Evolutionary conservation across 2,113 vertebrate genomes (phyloP).

Genomic region (Ciconia stormi): DNA sequence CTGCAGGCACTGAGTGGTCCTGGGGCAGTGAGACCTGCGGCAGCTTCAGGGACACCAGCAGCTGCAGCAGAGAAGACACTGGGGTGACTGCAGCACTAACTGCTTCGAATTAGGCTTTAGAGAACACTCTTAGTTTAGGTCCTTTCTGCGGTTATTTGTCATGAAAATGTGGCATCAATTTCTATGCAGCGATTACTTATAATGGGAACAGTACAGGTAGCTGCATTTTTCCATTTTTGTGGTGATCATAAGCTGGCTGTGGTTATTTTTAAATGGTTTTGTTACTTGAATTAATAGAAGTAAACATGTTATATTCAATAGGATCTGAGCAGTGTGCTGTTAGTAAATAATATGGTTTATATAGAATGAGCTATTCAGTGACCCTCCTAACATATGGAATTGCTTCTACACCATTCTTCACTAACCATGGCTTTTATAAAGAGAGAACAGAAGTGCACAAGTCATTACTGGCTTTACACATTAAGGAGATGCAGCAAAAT

Average conservation of each 20-base stretch:
- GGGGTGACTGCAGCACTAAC: neutral
- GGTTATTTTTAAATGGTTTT: neutral
- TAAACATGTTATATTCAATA: neutral
- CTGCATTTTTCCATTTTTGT: neutral
- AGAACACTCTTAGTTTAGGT: neutral
- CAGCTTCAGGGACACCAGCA: neutral
- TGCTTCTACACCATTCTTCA: neutral
- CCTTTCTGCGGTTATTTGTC: neutral
- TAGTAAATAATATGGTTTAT: neutral
- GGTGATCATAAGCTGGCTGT: neutral
- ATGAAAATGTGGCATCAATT: neutral
- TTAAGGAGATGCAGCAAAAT: neutral
- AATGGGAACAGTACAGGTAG: neutral
- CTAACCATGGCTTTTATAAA: neutral
- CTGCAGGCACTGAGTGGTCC: neutral
- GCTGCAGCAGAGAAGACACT: neutral
- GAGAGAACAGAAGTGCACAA: neutral
- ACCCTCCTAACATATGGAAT: neutral
- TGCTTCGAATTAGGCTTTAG: neutral
- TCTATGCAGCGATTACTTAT: neutral
- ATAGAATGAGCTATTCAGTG: neutral
- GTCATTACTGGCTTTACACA: neutral
- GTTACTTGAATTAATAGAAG: neutral
- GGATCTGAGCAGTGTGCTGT: neutral
- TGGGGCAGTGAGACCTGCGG: neutral